A percentile compares a stretch with the other conserved stretches of the same genome.
Evolutionary conservation across 2,113 vertebrate species (phyloP).

Genomic region (Saccopteryx leptura): DNA sequence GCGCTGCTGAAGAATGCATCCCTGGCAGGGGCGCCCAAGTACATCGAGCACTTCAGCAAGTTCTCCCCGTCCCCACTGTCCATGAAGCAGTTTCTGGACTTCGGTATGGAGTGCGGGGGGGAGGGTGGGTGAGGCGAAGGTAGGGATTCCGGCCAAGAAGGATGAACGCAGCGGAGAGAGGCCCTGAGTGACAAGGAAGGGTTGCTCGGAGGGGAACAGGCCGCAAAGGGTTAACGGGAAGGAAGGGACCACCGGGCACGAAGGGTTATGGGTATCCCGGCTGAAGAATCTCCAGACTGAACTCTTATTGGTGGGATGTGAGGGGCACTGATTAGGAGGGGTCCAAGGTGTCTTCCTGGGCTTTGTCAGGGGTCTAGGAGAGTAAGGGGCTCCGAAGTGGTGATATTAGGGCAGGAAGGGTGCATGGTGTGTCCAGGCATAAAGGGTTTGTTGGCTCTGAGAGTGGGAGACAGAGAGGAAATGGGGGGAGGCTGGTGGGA

Average conservation of each 20-base stretch:
- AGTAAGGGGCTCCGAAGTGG: background rate
- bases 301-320: background rate
- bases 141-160: background rate
- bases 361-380: background rate
- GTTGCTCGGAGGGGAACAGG: background rate
- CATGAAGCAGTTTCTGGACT: constrained; percentile 97
- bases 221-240: constrained; percentile 69
- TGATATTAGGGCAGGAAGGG: background rate
- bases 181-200: background rate
- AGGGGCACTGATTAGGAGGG: background rate
- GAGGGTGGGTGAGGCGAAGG: background rate
- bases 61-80: constrained; percentile 98
- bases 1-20: constrained; percentile 93
- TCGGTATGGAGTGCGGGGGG: constrained; percentile 88
- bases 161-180: background rate
- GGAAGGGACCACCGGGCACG: background rate
- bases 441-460: background rate
- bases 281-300: background rate
- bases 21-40: constrained; percentile 92
- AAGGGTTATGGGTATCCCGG: background rate
- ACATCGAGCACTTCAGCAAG: constrained; percentile 97
- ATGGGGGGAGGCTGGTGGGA: background rate
- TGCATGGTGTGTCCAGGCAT: background rate
- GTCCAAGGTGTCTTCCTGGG: background rate
- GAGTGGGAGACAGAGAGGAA: background rate